Evolutionary conservation across 2,888 invertebrate species (phyloP), one percentile per base, ranked within the genome.

Genomic region (Brachynemurus nebulosus): DNA sequence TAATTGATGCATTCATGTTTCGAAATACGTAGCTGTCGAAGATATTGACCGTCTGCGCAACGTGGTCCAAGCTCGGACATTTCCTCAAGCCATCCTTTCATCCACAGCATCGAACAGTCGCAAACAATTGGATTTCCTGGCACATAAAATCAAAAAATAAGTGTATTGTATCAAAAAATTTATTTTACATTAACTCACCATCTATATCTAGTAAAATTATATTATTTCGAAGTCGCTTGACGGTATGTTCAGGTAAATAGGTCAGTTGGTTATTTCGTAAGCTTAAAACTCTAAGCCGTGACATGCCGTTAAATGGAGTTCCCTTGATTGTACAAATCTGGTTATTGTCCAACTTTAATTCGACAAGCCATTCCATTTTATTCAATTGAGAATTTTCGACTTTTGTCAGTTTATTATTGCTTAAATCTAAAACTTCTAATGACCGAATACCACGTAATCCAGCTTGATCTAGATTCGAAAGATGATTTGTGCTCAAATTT

Each of bases 341-440:
- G 65, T 90, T 90, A 61, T 84, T 80, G 59, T 89, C 86, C 67
- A 90, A 72, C 69, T 83, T 82, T 4, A 91, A 62, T 59, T 90
- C 89, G 1, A 90, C 85, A 43, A 91, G 66, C 81, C 89, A 88
- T 59, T 86, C 86, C 72, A 91, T 78, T 43, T 77, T 72, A 48
- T 80, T 75, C 52, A 85, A 71, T n/a, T 78, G 72, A 45, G 66
- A 66, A 21, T 68, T 64, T n/a, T 44, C 44, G 27, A 91, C 71
- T 53, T 74, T 73, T 17, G 74, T 70, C 18, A 91, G 66, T 48
- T 72, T 76, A 59, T 92, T 92, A 52, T 79, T 76, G 57, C 88
- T 89, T 46, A 91, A 61, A 60, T 92, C 91, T 39, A 92, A 61
- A 5, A 90, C 83, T 66, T 91, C 90, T 42, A 92, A 65, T 12